These are phyloP conservation scores for Heliocidaris tuberculata DNA, from an alignment of 35 echinoderm and acorn worm genomes.

Conservation along the genomic window DNA sequence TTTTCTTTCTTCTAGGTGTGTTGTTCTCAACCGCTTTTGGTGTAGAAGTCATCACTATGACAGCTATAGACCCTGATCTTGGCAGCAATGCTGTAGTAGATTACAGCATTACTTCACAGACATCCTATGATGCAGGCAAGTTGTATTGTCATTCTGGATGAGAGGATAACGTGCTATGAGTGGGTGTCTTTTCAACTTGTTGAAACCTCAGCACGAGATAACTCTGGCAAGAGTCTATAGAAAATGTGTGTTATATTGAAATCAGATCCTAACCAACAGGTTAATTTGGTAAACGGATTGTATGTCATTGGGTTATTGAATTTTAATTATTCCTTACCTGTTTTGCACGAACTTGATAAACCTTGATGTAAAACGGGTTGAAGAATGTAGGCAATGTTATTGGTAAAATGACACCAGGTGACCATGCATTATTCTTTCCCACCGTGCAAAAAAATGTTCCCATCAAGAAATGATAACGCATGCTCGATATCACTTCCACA, in stretches of 20 bases:
- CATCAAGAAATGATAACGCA: too few relatives aligned
- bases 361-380: too few relatives aligned
- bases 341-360: too few relatives aligned
- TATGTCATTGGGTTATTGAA: not conserved
- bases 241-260: not conserved
- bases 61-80: not conserved
- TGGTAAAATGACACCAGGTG: too few relatives aligned
- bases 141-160: not conserved
- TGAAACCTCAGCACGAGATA: not conserved
- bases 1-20: not conserved
- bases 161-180: not conserved
- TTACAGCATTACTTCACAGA: not conserved
- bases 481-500: too few relatives aligned
- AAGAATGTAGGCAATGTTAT: too few relatives aligned
- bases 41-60: not conserved
- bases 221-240: not conserved
- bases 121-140: constrained; percentile 3
- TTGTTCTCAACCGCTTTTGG: not conserved
- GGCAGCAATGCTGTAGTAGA: not conserved
- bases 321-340: too few relatives aligned
- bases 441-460: too few relatives aligned
- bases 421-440: too few relatives aligned
- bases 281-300: not conserved
- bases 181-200: not conserved
- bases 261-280: not conserved